A percentile compares a stretch with the other conserved stretches of the same genome.
Evolutionary conservation across 2,797 vertebrate genomes (phyloP).

Genomic region (Stomatorhinus walkeri): DNA sequence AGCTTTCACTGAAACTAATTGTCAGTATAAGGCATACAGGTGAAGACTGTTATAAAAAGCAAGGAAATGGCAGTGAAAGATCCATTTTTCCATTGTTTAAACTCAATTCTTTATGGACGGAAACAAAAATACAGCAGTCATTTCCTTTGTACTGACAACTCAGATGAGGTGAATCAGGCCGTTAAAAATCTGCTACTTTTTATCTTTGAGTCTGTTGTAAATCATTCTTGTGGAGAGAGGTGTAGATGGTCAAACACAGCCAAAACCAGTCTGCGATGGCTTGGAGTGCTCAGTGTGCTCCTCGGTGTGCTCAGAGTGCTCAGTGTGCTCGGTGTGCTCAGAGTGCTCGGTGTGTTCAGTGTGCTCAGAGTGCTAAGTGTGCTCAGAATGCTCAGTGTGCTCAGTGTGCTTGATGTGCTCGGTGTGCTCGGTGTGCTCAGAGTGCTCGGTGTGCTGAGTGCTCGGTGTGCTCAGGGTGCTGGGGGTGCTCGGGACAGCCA

Average conservation of each 20-base stretch:
- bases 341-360: background rate
- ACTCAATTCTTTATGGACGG: background rate
- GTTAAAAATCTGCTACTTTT: background rate
- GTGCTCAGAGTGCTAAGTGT: too few species aligned
- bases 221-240: background rate
- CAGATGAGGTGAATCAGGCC: background rate
- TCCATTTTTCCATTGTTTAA: slow-evolving; percentile 2
- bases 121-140: background rate
- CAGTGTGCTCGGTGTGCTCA: background rate
- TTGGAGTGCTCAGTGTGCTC: background rate
- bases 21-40: background rate
- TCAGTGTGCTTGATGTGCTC: too few species aligned
- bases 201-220: background rate
- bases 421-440: background rate
- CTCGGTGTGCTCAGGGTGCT: too few species aligned
- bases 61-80: background rate
- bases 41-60: background rate
- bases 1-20: background rate
- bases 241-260: background rate
- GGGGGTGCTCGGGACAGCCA: background rate
- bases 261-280: background rate
- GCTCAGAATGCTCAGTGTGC: background rate
- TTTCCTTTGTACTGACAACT: background rate
- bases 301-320: background rate
- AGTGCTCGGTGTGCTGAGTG: too few species aligned